Percentiles rank a stretch among this genome's conserved stretches.
Evolutionary conservation across 2,888 invertebrate species (phyloP).

Genomic region (Diaphora mendica): DNA sequence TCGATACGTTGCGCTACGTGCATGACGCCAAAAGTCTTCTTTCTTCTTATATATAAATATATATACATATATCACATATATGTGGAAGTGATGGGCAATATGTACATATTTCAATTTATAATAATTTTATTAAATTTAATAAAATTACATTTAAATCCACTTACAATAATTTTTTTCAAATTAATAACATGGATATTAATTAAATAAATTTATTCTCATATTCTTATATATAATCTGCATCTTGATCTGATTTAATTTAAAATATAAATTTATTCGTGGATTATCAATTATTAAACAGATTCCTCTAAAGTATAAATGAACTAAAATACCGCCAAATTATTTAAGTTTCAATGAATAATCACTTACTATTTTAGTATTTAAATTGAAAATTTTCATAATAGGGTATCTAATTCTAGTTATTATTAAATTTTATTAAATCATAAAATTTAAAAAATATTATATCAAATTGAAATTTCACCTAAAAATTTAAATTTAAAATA

Average conservation of each 20-base stretch:
- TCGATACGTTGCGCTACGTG: too few species aligned
- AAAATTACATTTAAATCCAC: conserved; percentile 90
- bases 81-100: conserved; percentile 93
- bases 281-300: conserved; percentile 89
- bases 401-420: conserved; percentile 91
- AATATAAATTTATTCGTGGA: conserved; percentile 83
- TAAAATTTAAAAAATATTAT: conserved; percentile 64
- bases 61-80: conserved; percentile 59
- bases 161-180: conserved; percentile 79
- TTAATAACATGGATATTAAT: conserved; percentile 76
- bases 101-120: conserved; percentile 90
- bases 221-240: conserved; percentile 89
- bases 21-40: too few species aligned
- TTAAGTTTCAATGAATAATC: conserved; percentile 88
- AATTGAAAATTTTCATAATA: conserved; percentile 87
- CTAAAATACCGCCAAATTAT: conserved; percentile 90
- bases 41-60: too few species aligned
- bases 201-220: conserved; percentile 88
- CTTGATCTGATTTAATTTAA: conserved; percentile 89
- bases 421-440: conserved; percentile 76
- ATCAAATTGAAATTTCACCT: conserved; percentile 87
- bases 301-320: conserved; percentile 90
- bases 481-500: conserved; percentile 78
- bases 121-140: conserved; percentile 85
- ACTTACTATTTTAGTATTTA: conserved; percentile 85